These are phyloP conservation scores for Drosophila yooni DNA, from an alignment of 2,888 invertebrate species.

Conservation along the genomic window DNA sequence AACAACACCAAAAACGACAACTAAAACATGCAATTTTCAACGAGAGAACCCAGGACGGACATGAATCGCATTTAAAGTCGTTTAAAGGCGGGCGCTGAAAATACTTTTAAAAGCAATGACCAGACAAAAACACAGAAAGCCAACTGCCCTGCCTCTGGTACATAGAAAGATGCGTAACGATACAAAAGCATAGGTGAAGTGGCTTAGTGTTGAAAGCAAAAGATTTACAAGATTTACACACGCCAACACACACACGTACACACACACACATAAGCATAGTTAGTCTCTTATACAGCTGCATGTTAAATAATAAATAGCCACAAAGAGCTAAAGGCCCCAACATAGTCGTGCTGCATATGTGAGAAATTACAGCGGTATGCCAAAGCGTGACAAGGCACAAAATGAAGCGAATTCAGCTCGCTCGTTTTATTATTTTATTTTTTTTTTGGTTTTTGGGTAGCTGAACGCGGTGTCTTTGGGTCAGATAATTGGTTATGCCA, in stretches of 20 bases:
- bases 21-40: conserved; percentile 71
- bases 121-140: conserved; percentile 42
- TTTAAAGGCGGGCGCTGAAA: conserved; percentile 51
- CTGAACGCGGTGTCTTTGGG: conserved; percentile 19
- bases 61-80: conserved; percentile 73
- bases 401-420: conserved; percentile 34
- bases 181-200: conserved; percentile 33
- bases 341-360: conserved; percentile 9
- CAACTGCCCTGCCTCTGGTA: conserved; percentile 9
- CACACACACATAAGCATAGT: not conserved
- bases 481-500: conserved; percentile 72
- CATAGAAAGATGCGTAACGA: not conserved
- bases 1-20: conserved; percentile 24
- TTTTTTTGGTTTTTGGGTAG: conserved; percentile 1
- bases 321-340: conserved; percentile 37
- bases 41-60: conserved; percentile 51
- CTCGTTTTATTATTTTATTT: conserved; percentile 1
- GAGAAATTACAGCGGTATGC: conserved; percentile 59
- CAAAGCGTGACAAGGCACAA: conserved; percentile 69
- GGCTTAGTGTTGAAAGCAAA: conserved; percentile 65
- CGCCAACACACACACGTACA: conserved; percentile 44
- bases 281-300: conserved; percentile 21
- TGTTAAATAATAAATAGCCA: conserved; percentile 73
- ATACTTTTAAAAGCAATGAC: conserved; percentile 75
- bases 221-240: conserved; percentile 80